These are phyloP conservation scores for Uloborus diversus DNA, from an alignment of 1,140 invertebrate species.

Conservation along the genomic window DNA sequence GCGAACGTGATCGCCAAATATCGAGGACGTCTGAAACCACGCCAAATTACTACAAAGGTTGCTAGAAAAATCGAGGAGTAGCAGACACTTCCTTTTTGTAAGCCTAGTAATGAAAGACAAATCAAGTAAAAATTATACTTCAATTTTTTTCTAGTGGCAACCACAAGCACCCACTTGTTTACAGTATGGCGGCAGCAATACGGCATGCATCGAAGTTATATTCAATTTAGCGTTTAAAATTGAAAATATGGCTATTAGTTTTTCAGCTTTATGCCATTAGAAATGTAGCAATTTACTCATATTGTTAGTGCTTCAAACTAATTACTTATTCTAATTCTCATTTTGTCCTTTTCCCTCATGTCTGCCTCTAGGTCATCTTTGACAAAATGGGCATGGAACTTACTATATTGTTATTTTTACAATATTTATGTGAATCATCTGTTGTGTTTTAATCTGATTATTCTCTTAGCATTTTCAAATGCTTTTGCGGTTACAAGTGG, in stretches of 20 bases:
- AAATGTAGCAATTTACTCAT: background rate
- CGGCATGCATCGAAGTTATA: background rate
- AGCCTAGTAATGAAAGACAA: too few species aligned
- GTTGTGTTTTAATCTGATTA: slow-evolving; percentile 11
- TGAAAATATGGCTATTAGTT: background rate
- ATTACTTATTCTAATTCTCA: slow-evolving; percentile 17
- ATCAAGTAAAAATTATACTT: too few species aligned
- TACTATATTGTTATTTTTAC: slow-evolving; percentile 12
- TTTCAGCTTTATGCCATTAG: background rate
- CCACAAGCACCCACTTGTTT: slow-evolving; percentile 13
- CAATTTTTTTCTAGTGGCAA: too few species aligned
- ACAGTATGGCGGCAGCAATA: slow-evolving; percentile 28
- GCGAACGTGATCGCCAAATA: too few species aligned
- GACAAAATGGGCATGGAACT: slow-evolving; percentile 51
- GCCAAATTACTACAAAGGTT: too few species aligned
- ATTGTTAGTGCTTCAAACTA: background rate
- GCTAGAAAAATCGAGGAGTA: too few species aligned
- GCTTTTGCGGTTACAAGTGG: slow-evolving; percentile 40
- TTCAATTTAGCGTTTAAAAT: background rate
- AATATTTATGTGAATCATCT: slow-evolving; percentile 11
- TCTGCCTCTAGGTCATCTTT: slow-evolving; percentile 40
- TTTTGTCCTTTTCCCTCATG: slow-evolving; percentile 29
- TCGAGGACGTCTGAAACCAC: too few species aligned
- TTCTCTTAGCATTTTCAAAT: slow-evolving; percentile 24
- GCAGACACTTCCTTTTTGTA: too few species aligned